Percentiles rank a stretch among this genome's conserved stretches.
Conservation (phyloP, 2,797 vertebrate genomes). For the Chaetodon trifasciatus region DNA sequence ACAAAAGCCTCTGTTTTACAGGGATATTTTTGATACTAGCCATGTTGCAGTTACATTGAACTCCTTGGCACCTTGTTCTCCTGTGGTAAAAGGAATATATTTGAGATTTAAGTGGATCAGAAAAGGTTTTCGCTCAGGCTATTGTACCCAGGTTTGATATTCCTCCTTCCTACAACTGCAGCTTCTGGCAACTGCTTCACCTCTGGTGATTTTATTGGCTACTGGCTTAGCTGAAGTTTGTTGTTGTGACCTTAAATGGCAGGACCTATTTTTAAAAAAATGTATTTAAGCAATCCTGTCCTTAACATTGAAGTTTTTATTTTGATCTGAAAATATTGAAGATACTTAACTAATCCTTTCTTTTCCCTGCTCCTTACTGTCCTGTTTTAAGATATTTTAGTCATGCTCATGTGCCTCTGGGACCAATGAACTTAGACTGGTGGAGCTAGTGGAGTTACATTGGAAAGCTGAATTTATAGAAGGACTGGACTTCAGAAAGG, state of each 20-base stretch:
- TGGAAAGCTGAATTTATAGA: constrained; percentile 29
- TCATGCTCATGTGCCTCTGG: constrained; percentile 51
- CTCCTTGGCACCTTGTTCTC: constrained; percentile 6
- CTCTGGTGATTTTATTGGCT: constrained; percentile 37
- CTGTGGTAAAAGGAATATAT: constrained; percentile 15
- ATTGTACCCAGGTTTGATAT: constrained; percentile 31
- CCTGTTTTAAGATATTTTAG: constrained; percentile 53
- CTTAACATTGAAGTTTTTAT: constrained; percentile 13
- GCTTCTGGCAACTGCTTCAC: constrained; percentile 44
- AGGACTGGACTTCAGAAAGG: constrained; percentile 20
- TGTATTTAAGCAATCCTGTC: constrained; percentile 22
- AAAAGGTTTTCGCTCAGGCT: constrained; percentile 16
- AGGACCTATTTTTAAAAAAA: constrained; percentile 21
- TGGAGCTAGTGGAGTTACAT: constrained; percentile 28
- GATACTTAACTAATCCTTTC: constrained; percentile 24
- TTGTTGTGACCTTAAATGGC: constrained; percentile 35
- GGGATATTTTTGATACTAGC: neutral
- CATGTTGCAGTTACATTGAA: constrained; percentile 26
- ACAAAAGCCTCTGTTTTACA: constrained; percentile 19
- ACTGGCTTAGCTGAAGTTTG: constrained; percentile 54
- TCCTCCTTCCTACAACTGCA: constrained; percentile 29
- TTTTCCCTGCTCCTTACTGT: neutral
- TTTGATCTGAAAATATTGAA: constrained; percentile 49
- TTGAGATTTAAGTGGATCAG: constrained; percentile 4
- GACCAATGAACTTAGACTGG: constrained; percentile 52